A percentile compares a stretch with the other conserved stretches of the same genome.
Conservation (phyloP, 2,113 vertebrate species). For the Scolopax mira region DNA sequence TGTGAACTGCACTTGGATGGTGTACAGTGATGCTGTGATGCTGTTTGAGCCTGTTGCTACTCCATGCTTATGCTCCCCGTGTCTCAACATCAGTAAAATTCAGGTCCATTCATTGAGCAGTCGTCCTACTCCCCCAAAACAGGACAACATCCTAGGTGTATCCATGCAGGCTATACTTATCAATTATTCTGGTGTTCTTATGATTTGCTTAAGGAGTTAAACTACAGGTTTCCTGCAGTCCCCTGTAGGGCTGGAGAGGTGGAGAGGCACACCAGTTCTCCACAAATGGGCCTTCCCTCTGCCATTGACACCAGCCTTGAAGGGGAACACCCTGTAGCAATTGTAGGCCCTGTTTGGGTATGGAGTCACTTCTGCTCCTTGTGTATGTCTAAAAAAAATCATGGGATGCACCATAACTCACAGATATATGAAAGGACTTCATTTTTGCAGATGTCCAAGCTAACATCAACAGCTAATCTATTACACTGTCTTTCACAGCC, state of each 20-base stretch:
- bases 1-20: neutral
- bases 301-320: neutral
- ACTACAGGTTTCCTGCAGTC: neutral
- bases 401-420: neutral
- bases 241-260: rapidly evolving
- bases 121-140: neutral
- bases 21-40: neutral
- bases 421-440: neutral
- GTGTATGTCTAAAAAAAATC: neutral
- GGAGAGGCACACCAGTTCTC: neutral
- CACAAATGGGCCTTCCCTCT: neutral
- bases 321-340: neutral
- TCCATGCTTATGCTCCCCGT: neutral
- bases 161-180: rapidly evolving
- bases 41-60: neutral
- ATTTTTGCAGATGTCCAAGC: neutral
- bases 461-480: neutral
- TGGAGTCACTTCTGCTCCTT: neutral
- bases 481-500: neutral
- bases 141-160: neutral
- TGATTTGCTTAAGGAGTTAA: neutral
- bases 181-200: neutral
- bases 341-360: neutral
- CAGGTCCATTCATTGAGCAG: neutral
- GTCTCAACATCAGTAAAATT: neutral